Percentiles rank a stretch among this genome's conserved stretches.
Evolutionary conservation across 2,888 invertebrate species (phyloP).

Genomic region (Eupithecia tripunctaria): DNA sequence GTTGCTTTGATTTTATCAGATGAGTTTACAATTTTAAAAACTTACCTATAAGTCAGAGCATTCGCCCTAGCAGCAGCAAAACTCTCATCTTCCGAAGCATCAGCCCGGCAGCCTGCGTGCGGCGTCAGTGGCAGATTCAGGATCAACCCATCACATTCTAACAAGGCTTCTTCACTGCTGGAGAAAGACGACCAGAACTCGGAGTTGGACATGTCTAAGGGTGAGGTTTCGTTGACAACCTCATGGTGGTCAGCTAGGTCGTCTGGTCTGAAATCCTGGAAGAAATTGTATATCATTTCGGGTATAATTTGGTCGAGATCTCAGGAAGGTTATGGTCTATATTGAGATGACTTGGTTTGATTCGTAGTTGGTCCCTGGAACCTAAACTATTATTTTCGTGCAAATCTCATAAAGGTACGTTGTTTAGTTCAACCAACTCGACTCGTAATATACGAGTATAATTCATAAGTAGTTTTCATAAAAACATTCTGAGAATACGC

Average conservation of each 20-base stretch:
- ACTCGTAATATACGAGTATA: too few species aligned
- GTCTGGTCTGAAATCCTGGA: constrained; percentile 84
- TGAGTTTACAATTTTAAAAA: neutral
- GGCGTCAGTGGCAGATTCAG: constrained; percentile 89
- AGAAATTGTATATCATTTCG: too few species aligned
- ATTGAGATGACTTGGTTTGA: too few species aligned
- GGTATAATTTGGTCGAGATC: too few species aligned
- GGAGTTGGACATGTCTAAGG: constrained; percentile 89
- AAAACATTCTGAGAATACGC: too few species aligned
- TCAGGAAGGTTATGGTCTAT: too few species aligned
- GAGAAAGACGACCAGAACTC: constrained; percentile 93
- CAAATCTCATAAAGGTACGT: too few species aligned
- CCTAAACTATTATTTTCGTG: too few species aligned
- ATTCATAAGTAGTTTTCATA: too few species aligned
- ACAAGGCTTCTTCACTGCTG: constrained; percentile 90
- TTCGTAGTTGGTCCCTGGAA: too few species aligned
- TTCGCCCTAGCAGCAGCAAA: constrained; percentile 83
- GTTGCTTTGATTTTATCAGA: too few species aligned
- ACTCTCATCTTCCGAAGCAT: constrained; percentile 71
- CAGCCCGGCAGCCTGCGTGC: constrained; percentile 80
- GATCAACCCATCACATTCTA: constrained; percentile 89
- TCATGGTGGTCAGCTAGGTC: constrained; percentile 87
- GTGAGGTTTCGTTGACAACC: constrained; percentile 86
- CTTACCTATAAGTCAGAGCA: constrained; percentile 87
- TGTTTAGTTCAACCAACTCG: too few species aligned